Base-by-base conservation (phyloP, 2,113 vertebrate genomes). In the Nannospalax galili region DNA sequence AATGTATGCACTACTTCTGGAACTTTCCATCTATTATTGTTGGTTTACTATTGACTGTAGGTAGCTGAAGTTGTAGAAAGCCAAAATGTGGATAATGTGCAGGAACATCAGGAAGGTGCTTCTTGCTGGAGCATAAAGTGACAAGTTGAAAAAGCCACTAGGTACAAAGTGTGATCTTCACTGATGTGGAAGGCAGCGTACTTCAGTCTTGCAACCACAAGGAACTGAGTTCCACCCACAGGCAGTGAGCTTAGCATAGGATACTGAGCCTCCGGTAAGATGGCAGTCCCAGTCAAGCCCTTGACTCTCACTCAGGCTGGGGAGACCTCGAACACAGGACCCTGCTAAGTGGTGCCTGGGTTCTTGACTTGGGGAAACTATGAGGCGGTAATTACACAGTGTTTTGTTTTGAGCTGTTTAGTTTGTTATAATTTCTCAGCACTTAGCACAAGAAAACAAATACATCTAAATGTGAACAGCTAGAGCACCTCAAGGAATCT, bases 211-310 rank as follows among this genome's bases (percentile, higher is more conserved):
- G 56, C 37, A 77, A 16, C 26, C 4, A 28, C 32, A 73, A 58
- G 67, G 72, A 88, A 60, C 15, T 40, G n/a, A 56, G 35, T 70
- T 84, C 80, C 12, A 20, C 7, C n/a, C 37, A n/a, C 3, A 60
- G 20, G 3, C 3, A 17, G 7, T 2, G 58, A 58, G 5, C 24
- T 32, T 69, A n/a, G 52, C 48, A 37, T 42, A 64, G 7, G 20
- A 64, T 7, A 5, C 48, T 11, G 8, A 37, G 75, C 22, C 72
- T 72, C 60, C 48, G 2, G 40, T 26, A 32, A 35, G 35, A 28
- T 35, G 3, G 3, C 2, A 20, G 17, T 8, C 0, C 5, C 3
- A 40, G 1, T 37, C 1, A 1, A 16, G 15, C 22, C 30, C 15
- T 56, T 64, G 62, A 67, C 5, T 52, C n/a, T n/a, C n/a, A n/a